Evolutionary conservation across 2,113 vertebrate species (phyloP), one percentile per base, ranked within the genome.

Genomic region (Rhynchomys soricoides): DNA sequence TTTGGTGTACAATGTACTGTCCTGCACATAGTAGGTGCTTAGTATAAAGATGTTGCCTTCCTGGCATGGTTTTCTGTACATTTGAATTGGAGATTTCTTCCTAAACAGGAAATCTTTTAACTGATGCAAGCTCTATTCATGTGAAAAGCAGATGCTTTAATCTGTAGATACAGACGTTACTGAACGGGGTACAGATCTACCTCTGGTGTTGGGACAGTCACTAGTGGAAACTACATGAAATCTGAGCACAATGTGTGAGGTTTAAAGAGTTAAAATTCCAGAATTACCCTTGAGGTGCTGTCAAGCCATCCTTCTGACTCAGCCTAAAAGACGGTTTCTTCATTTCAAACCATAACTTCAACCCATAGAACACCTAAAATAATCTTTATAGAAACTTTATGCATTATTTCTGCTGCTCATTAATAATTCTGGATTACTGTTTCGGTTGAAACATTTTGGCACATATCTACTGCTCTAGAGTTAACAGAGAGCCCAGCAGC

Each of bases 61-160:
- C 13, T 71, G n/a, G 40, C 3, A 50, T 62, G 43, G 24, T 0
- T 12, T 68, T 86, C 16, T 45, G 66, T 10, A 43, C 0, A 52
- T 68, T 91, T 96, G 91, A 89, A 88, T 4, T 13, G 50, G 15
- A 7, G 2, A 57, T 92, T 16, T 81, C 34, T 59, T 78, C n/a
- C n/a, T 78, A 71, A 95, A 45, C 59, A 96, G 11, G 19, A 95
- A 94, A 9, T 90, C 64, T 21, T 73, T 71, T 71, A 66, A 31
- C 17, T 77, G 48, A 87, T n/a, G n/a, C 87, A 86, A 48, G 64
- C 70, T 89, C 40, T 85, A 43, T 7, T 62, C 40, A 50, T 90
- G 17, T 43, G 8, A 29, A 91, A 93, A 89, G 43, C 2, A 45
- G 22, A 94, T 62, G 43, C 29, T 95, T 87, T 59, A 57, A 3